phyloP scores from a whole-genome alignment of 2,888 invertebrate genomes.

The Ophion ventricosus region DNA sequence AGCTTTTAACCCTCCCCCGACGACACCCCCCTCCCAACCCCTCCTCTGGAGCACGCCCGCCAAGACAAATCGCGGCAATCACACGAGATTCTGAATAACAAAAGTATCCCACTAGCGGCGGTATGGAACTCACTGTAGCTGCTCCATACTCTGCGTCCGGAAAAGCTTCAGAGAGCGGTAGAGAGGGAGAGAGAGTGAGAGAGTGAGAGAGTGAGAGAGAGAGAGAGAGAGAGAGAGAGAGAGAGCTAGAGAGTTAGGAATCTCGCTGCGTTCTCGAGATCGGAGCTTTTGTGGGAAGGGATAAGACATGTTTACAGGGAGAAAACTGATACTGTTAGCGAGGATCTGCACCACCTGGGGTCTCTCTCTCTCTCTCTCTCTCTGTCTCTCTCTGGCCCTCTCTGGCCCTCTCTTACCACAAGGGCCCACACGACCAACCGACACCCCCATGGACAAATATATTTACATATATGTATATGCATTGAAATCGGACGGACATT shows the following conservation, averaged over 20 bases:
- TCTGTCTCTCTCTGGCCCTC: conserved; percentile 25
- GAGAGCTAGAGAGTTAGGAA: conserved; percentile 33
- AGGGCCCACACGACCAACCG: conserved; percentile 23
- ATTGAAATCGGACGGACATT: conserved; percentile 55
- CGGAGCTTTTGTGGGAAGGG: conserved; percentile 66
- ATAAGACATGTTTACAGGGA: conserved; percentile 72
- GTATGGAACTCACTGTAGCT: conserved; percentile 42
- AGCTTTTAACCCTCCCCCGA: conserved; percentile 54
- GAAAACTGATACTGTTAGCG: conserved; percentile 72
- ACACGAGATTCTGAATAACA: conserved; percentile 73
- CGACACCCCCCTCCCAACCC: conserved; percentile 14
- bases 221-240: not conserved
- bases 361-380: conserved; percentile 41
- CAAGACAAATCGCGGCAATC: conserved; percentile 72
- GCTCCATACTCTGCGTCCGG: conserved; percentile 35
- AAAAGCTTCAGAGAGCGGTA: conserved; percentile 29
- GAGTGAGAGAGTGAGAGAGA: conserved; percentile 9
- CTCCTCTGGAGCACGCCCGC: conserved; percentile 51
- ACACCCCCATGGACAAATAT: not conserved
- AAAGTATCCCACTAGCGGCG: conserved; percentile 69
- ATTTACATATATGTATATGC: conserved; percentile 25
- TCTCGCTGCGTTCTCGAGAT: conserved; percentile 46
- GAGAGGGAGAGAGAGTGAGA: not conserved
- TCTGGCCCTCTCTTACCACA: conserved; percentile 33
- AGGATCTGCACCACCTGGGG: conserved; percentile 70